Percentiles rank a stretch among this genome's conserved stretches.
phyloP scores from a whole-genome alignment of 92 coral and sea anemone genomes.

The Zoanthus solanderi region DNA sequence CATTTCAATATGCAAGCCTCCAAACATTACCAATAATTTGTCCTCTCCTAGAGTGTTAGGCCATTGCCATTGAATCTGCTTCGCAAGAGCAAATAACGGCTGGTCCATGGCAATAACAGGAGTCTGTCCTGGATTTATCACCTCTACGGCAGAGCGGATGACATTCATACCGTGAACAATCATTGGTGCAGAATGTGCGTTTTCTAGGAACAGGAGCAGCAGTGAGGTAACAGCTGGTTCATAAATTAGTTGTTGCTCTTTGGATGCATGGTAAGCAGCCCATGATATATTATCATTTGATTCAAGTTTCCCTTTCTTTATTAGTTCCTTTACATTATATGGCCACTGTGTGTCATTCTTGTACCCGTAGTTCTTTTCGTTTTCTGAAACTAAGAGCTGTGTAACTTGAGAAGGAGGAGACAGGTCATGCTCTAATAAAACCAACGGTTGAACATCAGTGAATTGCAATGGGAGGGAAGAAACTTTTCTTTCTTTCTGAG shows the following conservation, averaged over 20 bases:
- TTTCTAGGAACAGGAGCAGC: conserved; percentile 13
- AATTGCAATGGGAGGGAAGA: background rate
- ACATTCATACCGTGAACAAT: conserved; percentile 28
- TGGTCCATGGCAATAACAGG: conserved; percentile 37
- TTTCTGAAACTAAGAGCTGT: background rate
- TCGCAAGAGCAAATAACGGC: background rate
- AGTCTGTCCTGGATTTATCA: background rate
- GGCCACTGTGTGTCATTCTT: conserved; percentile 6
- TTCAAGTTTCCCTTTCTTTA: background rate
- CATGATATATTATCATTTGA: background rate
- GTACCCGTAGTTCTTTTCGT: background rate
- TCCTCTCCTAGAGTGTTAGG: too few relatives aligned
- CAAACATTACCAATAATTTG: too few relatives aligned
- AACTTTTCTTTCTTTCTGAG: background rate
- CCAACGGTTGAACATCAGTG: background rate
- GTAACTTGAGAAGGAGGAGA: background rate
- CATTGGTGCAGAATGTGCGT: background rate
- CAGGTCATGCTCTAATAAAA: background rate
- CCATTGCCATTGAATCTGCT: too few relatives aligned
- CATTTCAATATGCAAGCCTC: too few relatives aligned
- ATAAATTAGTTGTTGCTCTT: background rate
- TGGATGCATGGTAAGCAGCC: conserved; percentile 30
- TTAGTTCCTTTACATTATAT: background rate
- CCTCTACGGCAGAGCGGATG: conserved; percentile 39
- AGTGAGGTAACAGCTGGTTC: conserved; percentile 16